Evolutionary conservation across 2,888 invertebrate genomes (phyloP).

Genomic region (Lycophotia porphyrea): DNA sequence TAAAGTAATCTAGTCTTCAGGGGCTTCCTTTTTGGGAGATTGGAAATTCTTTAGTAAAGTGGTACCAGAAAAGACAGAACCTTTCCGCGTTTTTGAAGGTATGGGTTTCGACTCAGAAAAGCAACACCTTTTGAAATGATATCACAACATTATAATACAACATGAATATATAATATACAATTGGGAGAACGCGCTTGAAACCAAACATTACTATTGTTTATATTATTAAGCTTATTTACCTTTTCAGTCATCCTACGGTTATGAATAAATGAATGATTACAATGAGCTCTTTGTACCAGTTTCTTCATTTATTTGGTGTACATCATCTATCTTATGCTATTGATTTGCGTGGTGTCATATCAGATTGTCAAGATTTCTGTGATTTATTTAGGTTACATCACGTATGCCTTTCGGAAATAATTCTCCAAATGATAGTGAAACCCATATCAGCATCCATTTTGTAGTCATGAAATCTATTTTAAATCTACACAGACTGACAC

Average conservation of each 20-base stretch:
- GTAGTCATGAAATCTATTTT: not conserved
- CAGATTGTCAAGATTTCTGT: no score
- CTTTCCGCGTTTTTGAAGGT: not conserved
- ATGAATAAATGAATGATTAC: not conserved
- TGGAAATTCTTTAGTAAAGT: constrained; percentile 21
- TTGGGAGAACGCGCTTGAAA: not conserved
- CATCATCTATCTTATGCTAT: not conserved
- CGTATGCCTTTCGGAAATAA: not conserved
- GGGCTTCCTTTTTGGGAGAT: constrained; percentile 19
- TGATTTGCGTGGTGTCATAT: not conserved
- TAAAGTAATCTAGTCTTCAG: constrained; percentile 42
- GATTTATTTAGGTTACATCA: not conserved
- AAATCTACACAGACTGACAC: not conserved
- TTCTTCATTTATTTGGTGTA: not conserved
- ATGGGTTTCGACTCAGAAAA: not conserved
- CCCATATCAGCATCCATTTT: not conserved
- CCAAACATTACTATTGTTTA: not conserved
- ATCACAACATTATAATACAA: no score
- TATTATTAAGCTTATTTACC: not conserved
- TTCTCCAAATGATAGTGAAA: not conserved
- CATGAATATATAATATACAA: no score
- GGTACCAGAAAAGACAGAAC: no score
- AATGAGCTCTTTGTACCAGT: not conserved
- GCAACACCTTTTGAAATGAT: not conserved
- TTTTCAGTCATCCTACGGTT: no score